A percentile compares a stretch with the other conserved stretches of the same genome.
These are phyloP conservation scores for Germaria angustata DNA, from an alignment of 2,888 invertebrate species.

Conservation along the genomic window DNA sequence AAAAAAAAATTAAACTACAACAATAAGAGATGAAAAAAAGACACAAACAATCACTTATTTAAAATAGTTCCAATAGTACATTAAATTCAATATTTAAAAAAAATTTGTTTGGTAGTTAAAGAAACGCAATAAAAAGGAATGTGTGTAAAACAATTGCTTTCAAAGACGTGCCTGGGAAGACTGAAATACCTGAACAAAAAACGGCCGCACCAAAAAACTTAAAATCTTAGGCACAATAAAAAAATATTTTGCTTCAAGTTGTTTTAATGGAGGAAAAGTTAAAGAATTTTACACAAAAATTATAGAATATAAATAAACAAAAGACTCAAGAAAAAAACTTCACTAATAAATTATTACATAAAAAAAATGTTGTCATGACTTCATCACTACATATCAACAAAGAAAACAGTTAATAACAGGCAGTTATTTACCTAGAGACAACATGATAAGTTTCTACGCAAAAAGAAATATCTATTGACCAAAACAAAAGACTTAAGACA, in stretches of 20 bases:
- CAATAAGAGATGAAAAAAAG: constrained; percentile 9
- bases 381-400: background rate
- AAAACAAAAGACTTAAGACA: constrained; percentile 47
- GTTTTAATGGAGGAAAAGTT: constrained; percentile 20
- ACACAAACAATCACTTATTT: constrained; percentile 39
- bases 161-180: constrained; percentile 55
- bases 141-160: constrained; percentile 47
- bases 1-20: constrained; percentile 45
- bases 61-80: constrained; percentile 56
- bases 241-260: background rate
- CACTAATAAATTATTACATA: constrained; percentile 28
- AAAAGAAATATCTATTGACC: background rate
- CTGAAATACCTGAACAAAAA: constrained; percentile 7
- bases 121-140: constrained; percentile 8
- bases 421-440: background rate
- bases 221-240: background rate
- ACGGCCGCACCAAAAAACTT: constrained; percentile 29
- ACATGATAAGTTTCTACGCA: background rate
- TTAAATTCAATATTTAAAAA: background rate
- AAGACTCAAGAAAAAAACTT: constrained; percentile 34
- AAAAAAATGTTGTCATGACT: constrained; percentile 18
- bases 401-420: background rate
- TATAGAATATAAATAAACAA: background rate
- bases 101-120: background rate
- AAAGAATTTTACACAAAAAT: constrained; percentile 8